Conservation (phyloP, 2,888 invertebrate genomes). For the Smittia sp. region DNA sequence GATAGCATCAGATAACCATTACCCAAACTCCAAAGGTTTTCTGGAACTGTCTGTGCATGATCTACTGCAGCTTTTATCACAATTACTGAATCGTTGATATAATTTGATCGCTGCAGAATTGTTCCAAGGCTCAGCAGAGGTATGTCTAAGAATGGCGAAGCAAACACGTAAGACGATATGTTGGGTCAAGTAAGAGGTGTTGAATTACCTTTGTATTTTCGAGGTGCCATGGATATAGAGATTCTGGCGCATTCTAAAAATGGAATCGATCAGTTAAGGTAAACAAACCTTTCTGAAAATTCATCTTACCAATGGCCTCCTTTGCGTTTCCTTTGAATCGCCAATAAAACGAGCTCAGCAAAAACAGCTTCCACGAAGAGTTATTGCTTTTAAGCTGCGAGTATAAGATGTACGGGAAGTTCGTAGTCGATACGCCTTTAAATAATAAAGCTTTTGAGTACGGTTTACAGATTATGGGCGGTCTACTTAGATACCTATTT, state of each 20-base stretch:
- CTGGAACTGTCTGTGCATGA: slow-evolving; percentile 49
- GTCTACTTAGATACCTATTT: slow-evolving; percentile 43
- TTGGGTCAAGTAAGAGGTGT: background rate
- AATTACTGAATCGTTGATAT: slow-evolving; percentile 49
- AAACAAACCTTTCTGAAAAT: too few species aligned
- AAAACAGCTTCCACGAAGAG: slow-evolving; percentile 51
- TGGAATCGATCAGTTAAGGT: background rate
- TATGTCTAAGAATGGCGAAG: slow-evolving; percentile 46
- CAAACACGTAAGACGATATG: slow-evolving; percentile 41
- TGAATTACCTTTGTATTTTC: slow-evolving; percentile 42
- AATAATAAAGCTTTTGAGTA: background rate
- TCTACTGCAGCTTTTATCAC: slow-evolving; percentile 49
- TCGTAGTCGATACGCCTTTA: slow-evolving; percentile 26
- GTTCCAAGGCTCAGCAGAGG: slow-evolving; percentile 51
- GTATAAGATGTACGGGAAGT: slow-evolving; percentile 42
- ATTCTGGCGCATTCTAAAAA: slow-evolving; percentile 49
- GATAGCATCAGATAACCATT: slow-evolving; percentile 49
- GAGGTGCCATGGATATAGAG: slow-evolving; percentile 48
- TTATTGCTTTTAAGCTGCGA: slow-evolving; percentile 48
- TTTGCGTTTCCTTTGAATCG: slow-evolving; percentile 50
- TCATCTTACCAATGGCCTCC: slow-evolving; percentile 47
- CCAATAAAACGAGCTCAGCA: slow-evolving; percentile 52
- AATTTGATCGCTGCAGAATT: slow-evolving; percentile 49
- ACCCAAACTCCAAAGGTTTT: slow-evolving; percentile 50
- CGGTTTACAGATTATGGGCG: background rate